Evolutionary conservation across 2,113 vertebrate species (phyloP), one percentile per base, ranked within the genome.

Genomic region (Rhabdornis inornatus): DNA sequence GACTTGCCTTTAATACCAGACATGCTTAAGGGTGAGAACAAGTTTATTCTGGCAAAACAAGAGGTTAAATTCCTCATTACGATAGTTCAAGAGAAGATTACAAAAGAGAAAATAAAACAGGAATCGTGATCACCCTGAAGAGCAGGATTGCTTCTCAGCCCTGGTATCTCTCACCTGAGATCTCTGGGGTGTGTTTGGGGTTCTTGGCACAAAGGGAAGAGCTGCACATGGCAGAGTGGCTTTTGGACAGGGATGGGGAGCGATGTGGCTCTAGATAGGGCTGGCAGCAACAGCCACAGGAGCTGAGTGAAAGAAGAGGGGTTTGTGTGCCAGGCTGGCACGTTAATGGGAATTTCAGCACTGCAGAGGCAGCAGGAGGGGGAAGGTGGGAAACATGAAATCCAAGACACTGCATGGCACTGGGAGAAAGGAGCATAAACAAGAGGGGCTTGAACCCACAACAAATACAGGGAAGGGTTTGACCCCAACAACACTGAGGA

Each of bases 41-140:
- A 94, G 81, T 95, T 96, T 92, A 87, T 94, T 92, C 87, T 91
- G 94, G 92, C 76, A 91, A 80, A 92, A 65, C 49, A 86, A 64
- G 87, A 81, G 63, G 94, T 94, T 80, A 33, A 89, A 80, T 89
- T 92, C 90, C 84, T 94, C 82, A 69, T 77, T 30, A 33, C 3
- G 24, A 80, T 44, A 33, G 39, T 49, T 39, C 16, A 57, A 42
- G 74, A 83, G 60, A n/a, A 50, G 63, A 92, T 92, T 83, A 59
- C 39, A 68, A 70, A 68, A 85, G 35, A 78, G 57, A 75, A 92
- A 89, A 91, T 68, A 52, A 42, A 89, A 21, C 23, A 15, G 3
- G 31, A 8, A 52, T 64, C 4, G 44, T 49, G 90, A 83, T 79
- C 40, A 2, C 22, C 47, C 44, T 60, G 31, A 28, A 33, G 33